Percentiles rank a stretch among this genome's conserved stretches.
Conservation (phyloP, 2,888 invertebrate genomes). For the Drosophila bunnanda region DNA sequence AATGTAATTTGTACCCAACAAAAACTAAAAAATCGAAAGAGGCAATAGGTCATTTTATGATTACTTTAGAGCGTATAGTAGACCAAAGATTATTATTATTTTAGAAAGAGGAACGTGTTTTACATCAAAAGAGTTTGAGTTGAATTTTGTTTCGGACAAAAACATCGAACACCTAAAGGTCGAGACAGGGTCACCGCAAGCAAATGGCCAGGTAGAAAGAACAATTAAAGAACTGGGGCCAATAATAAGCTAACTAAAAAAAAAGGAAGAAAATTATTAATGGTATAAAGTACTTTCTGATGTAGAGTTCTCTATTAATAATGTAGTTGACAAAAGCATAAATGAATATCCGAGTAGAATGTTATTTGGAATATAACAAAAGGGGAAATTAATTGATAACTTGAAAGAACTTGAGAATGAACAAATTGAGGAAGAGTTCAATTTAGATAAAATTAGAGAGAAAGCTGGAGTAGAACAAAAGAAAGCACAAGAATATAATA, state of each 20-base stretch:
- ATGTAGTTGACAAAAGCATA: background rate
- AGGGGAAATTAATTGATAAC: background rate
- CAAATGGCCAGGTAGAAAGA: slow-evolving; percentile 1
- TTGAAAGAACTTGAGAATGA: too few relatives aligned
- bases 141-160: background rate
- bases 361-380: background rate
- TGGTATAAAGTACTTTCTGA: background rate
- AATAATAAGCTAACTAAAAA: background rate
- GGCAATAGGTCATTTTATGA: background rate
- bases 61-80: background rate
- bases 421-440: background rate
- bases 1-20: background rate
- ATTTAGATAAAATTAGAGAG: background rate
- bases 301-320: background rate
- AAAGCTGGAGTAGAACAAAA: background rate
- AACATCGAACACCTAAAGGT: background rate
- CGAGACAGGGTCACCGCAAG: background rate
- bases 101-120: background rate
- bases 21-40: background rate
- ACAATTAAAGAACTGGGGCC: background rate
- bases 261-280: background rate
- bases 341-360: background rate
- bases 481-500: background rate
- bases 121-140: background rate
- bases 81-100: background rate